Evolutionary conservation across 2,113 vertebrate species (phyloP), one percentile per base, ranked within the genome.

Genomic region (Orcinus orca): DNA sequence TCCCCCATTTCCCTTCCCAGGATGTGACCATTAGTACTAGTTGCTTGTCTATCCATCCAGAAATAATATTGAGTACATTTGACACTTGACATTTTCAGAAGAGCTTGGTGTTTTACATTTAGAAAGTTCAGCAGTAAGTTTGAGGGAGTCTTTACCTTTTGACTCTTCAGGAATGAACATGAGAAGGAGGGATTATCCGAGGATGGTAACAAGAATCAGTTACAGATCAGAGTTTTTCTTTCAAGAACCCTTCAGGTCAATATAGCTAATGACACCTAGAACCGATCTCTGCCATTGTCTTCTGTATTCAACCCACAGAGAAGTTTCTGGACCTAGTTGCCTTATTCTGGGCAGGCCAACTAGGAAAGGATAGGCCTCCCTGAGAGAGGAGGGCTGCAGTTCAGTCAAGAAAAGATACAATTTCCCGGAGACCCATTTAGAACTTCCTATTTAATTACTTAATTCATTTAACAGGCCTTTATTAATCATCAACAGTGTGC

Each of bases 381-480:
- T 83, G 89, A 90, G 55, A 85, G 20, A 95, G 33, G 29, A 79
- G 15, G 18, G 9, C 74, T 83, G 33, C 77, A 70, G 23, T 85
- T 95, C 29, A 83, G 36, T 77, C 11, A 70, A 81, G 50, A 88
- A 71, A 94, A 77, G 17, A 38, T 67, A 50, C 11, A 80, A 65
- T 90, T 97, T 90, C 85, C 58, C 31, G 38, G 38, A 92, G 21
- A 93, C 63, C 11, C 36, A 93, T 74, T 94, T 84, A 36, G 68
- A 97, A 96, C 41, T 90, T 84, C 31, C 76, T 53, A 12, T 47
- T 31, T 79, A 90, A 93, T 96, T 77, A 95, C 76, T 91, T 88
- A 88, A 70, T 91, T 95, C 58, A 79, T 38, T 84, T 81, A 74
- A 93, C 38, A 80, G 2, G n/a, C 8, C 70, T 97, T 87, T 93